These are phyloP conservation scores for Drosophila mimica DNA, from an alignment of 2,888 invertebrate genomes.

Conservation along the genomic window DNA sequence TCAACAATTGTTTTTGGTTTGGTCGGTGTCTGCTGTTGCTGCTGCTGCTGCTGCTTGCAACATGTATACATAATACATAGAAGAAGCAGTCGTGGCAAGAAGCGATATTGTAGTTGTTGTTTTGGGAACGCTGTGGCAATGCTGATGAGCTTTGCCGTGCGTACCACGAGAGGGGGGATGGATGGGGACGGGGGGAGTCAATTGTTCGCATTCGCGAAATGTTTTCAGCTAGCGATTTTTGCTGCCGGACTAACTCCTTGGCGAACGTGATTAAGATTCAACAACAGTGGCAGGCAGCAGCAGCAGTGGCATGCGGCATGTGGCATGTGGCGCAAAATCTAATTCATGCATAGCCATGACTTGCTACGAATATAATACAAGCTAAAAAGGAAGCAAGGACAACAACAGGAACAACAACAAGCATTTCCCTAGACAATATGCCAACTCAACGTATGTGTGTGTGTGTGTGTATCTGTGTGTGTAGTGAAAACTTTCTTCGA, in stretches of 20 bases:
- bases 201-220: slow-evolving; percentile 55
- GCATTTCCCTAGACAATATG: slow-evolving; percentile 63
- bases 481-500: slow-evolving; percentile 25
- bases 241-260: slow-evolving; percentile 52
- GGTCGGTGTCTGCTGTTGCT: slow-evolving; percentile 11
- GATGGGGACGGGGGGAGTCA: background rate
- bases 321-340: slow-evolving; percentile 48
- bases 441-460: slow-evolving; percentile 19
- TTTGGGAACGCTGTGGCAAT: slow-evolving; percentile 34
- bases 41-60: slow-evolving; percentile 23
- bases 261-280: slow-evolving; percentile 66
- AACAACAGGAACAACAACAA: slow-evolving; percentile 26
- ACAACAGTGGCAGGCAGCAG: slow-evolving; percentile 20
- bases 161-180: background rate
- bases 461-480: slow-evolving; percentile 7
- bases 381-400: slow-evolving; percentile 7
- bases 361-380: slow-evolving; percentile 52
- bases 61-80: slow-evolving; percentile 45
- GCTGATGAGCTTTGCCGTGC: slow-evolving; percentile 55
- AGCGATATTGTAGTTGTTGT: slow-evolving; percentile 8
- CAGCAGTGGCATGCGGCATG: slow-evolving; percentile 11
- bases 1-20: slow-evolving; percentile 28
- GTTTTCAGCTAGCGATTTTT: slow-evolving; percentile 30
- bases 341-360: slow-evolving; percentile 64
- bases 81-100: slow-evolving; percentile 5